Percentiles rank a stretch among this genome's conserved stretches.
phyloP scores from a whole-genome alignment of 2,797 vertebrate species.

The Chloroceryle inda region DNA sequence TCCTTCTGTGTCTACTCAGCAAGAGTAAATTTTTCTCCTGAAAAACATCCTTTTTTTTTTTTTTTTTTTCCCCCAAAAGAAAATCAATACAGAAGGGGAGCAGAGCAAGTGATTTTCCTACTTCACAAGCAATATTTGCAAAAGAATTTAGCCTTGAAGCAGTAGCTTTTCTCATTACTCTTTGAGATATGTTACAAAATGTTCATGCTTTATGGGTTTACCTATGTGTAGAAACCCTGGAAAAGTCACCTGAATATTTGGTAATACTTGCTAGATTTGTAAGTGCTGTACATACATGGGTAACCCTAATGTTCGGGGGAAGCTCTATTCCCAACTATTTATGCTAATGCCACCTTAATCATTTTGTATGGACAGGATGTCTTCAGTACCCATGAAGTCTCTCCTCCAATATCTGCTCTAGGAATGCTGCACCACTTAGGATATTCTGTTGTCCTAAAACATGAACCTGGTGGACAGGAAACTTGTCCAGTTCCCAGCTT shows the following conservation, averaged over 20 bases:
- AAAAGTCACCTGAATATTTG: neutral
- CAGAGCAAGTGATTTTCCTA: neutral
- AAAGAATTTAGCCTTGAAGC: neutral
- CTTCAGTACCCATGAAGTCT: neutral
- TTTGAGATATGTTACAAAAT: neutral
- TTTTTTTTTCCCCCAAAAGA: neutral
- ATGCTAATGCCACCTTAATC: fast-evolving
- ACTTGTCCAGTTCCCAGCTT: fast-evolving
- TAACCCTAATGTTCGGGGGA: neutral
- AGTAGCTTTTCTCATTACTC: neutral
- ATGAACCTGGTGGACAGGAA: neutral
- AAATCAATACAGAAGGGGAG: neutral
- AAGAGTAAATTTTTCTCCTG: neutral
- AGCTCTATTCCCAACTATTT: neutral
- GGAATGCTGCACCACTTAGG: fast-evolving
- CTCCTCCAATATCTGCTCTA: neutral
- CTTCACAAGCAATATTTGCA: neutral
- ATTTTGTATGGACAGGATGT: neutral
- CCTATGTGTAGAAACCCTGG: neutral
- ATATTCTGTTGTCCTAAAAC: neutral
- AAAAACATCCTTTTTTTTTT: neutral
- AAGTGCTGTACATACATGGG: fast-evolving
- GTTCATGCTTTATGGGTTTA: neutral
- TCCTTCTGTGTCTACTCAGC: neutral
- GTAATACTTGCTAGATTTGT: neutral